Conservation (phyloP, 2,888 invertebrate species). For the Tenodera sinensis region DNA sequence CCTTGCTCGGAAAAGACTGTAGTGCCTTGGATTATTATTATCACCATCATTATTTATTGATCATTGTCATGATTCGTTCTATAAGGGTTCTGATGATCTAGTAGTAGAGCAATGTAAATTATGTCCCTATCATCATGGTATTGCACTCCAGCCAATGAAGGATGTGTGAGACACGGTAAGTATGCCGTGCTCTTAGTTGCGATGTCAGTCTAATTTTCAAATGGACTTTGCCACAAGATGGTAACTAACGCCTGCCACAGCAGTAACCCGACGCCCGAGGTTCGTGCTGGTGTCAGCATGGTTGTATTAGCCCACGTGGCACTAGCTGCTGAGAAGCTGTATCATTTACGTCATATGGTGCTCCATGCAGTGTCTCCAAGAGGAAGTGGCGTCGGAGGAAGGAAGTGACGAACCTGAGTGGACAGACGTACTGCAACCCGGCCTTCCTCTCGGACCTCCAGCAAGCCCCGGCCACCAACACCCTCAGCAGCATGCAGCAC, state of each 20-base stretch:
- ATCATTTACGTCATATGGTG: neutral
- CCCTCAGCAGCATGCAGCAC: neutral
- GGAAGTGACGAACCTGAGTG: neutral
- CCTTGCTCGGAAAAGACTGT: too few relatives aligned
- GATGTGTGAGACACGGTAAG: too few relatives aligned
- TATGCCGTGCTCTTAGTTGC: too few relatives aligned
- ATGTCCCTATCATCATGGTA: too few relatives aligned
- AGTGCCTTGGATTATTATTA: too few relatives aligned
- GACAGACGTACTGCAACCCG: neutral
- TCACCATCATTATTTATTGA: too few relatives aligned
- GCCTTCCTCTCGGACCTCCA: neutral
- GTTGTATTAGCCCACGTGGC: neutral
- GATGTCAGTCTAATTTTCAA: too few relatives aligned
- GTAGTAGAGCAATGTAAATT: too few relatives aligned
- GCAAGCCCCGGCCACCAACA: neutral
- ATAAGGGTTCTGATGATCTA: too few relatives aligned
- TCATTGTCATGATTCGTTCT: too few relatives aligned
- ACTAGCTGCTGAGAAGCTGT: neutral
- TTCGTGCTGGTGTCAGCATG: neutral
- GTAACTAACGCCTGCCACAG: neutral
- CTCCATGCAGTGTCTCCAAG: neutral
- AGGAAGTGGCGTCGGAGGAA: neutral
- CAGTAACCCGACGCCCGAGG: neutral
- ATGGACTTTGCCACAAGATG: neutral
- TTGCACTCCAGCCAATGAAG: too few relatives aligned